Base-by-base conservation (phyloP, 2,888 invertebrate species). In the Drosophila kanekoi region DNA sequence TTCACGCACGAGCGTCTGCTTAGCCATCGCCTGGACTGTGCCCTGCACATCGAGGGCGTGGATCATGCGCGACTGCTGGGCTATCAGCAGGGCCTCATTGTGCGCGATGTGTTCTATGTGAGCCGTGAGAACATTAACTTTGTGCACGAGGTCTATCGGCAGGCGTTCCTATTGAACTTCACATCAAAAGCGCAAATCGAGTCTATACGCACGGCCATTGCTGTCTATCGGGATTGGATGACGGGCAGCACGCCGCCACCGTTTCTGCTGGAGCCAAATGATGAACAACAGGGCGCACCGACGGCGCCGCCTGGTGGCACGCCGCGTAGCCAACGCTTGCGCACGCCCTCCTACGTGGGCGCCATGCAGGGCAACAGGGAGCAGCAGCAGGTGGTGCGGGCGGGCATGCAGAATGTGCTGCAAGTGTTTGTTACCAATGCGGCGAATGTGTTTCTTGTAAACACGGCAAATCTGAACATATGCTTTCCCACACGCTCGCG, bases 221-320 rank as follows among this genome's bases (percentile, higher is more conserved):
- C 96, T 44, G 96, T 98, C 4, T 99, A 99, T 91, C 97, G 97
- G 91, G 98, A 99, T 92, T 97, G 99, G 96, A 98, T 99, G 93
- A 97, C 97, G 90, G 95, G 96, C 93, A 96, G 96, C 8, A 91
- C 91, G 20, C 94, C 97, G 61, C 97, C 97, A 0, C 95, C 96
- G 0, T 98, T 98, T 91, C 94, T 97, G 91, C 92, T 97, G 80
- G 96, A 96, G 89, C 94, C 94, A 5, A 93, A 94, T n/a, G 95
- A 94, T 10, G 79, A 77, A 1, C 71, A 77, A 0, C 71, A 48
- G 14, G 41, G 41, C 10, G 13, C 62, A 0, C 56, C 74, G 6
- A 28, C 66, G 3, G 13, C 20, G 1, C 56, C 47, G 0, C n/a
- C 51, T 37, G 87, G 87, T n/a, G 89, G 89, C 4, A 91, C 90